Base-by-base conservation (phyloP, 2,113 vertebrate species). In the Eurystomus gularis region DNA sequence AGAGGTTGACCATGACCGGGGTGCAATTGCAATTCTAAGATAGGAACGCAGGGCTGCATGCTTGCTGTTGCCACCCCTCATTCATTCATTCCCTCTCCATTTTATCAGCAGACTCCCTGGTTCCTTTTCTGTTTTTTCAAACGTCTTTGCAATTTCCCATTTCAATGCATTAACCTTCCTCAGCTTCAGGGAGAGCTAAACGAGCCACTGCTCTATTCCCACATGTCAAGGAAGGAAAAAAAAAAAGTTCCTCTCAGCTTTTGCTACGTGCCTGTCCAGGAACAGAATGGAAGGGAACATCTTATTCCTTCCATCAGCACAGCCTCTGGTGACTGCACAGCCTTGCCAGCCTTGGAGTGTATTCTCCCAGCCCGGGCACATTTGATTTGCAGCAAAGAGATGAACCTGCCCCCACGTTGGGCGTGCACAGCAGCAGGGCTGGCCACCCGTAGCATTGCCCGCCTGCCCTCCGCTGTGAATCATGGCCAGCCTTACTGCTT, bases 261-360 rank as follows among this genome's bases (percentile, higher is more conserved):
- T 39, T 73, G 60, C 83, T 96, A 96, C 83, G 91, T 94, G 95
- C 77, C 77, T 89, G 69, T 75, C 77, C 24, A 52, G 79, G 66
- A 95, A 61, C 9, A 40, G 28, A 51, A 76, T 48, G 75, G 75
- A 79, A 85, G 39, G 73, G 93, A 96, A 94, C 93, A 92, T 92
- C 82, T 73, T 92, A 94, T 96, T 95, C 88, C 90, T 90, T 82
- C 86, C 72, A 24, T 44, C 65, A 51, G 40, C 23, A 48, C 79
- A 52, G 60, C 25, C 51, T 66, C 6, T 7, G 83, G 83, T 86
- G 81, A 83, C 55, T 61, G 46, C 68, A 73, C 2, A 69, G 55
- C 23, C 65, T 77, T 84, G 71, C 80, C 64, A 76, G 51, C 44
- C 79, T 42, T 18, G 42, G 29, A 33, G 46, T 48, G 46, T n/a